Base-by-base conservation (phyloP, 2,113 vertebrate genomes). In the Mastomys coucha region DNA sequence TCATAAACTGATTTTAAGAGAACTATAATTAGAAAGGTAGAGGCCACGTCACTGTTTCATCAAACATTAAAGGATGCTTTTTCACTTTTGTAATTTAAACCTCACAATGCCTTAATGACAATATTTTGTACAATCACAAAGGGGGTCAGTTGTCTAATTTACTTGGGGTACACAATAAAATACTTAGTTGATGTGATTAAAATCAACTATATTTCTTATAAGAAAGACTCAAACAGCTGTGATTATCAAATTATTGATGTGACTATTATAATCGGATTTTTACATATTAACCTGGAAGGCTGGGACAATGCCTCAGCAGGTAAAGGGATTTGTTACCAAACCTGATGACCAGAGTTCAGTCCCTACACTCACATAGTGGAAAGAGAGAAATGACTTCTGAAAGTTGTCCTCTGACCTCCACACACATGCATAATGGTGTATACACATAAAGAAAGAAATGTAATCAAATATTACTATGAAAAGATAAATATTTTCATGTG, bases 1-100 rank as follows among this genome's bases (percentile, higher is more conserved):
- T 90, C 69, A 42, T 78, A 91, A 96, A 84, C 39, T 88, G 20
- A 67, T 93, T 72, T 88, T 88, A 88, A 88, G 82, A 92, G 86
- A 88, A 94, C 10, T 81, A 86, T 67, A 89, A 88, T 91, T 45
- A 73, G 4, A 13, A 69, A 65, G 81, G 69, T 91, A 65, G 81
- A 84, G 39, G 31, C 49, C 56, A 22, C 67, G 65, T n/a, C 53
- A 4, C 90, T 80, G 13, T 87, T 89, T 87, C 26, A 84, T 20
- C 10, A 36, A 31, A 72, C 92, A 78, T 78, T 88, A 36, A 51
- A 31, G 72, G 56, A 51, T 82, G 14, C 69, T 70, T 84, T 70
- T 86, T n/a, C 91, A 42, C 45, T 87, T 92, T 72, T 45, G 81
- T 75, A 42, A 90, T 45, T 91, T 81, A 91, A 82, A 45, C 60